Conservation (phyloP, 2,888 invertebrate genomes). For the Drosophila aldrichi region DNA sequence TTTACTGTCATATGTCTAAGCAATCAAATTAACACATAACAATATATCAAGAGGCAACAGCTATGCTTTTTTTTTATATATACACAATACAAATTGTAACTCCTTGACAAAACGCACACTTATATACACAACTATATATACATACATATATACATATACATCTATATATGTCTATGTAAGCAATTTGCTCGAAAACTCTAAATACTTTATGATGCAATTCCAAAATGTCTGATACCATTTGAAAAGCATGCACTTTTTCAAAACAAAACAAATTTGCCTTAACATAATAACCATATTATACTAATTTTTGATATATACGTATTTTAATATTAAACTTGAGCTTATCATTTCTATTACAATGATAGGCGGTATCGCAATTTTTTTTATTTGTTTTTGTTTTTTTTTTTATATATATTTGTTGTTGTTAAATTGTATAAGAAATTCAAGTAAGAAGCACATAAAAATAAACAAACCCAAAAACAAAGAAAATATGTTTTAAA, state of each 20-base stretch:
- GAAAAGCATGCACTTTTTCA: constrained; percentile 82
- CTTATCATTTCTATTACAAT: constrained; percentile 57
- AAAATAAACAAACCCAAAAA: constrained; percentile 13
- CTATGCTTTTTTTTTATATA: constrained; percentile 30
- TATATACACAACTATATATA: constrained; percentile 19
- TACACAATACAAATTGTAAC: constrained; percentile 34
- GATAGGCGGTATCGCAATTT: constrained; percentile 50
- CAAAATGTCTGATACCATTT: constrained; percentile 88
- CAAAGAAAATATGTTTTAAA: constrained; percentile 8
- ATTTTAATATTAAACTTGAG: constrained; percentile 59
- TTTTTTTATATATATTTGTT: constrained; percentile 40
- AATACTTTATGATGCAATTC: constrained; percentile 67
- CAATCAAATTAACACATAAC: constrained; percentile 51
- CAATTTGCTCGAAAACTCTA: constrained; percentile 38
- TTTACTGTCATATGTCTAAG: constrained; percentile 43
- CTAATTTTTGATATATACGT: constrained; percentile 76
- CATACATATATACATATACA: background rate
- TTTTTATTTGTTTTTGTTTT: constrained; percentile 24
- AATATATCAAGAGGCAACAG: constrained; percentile 46
- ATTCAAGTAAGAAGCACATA: constrained; percentile 39
- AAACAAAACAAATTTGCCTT: constrained; percentile 76
- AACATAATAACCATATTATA: constrained; percentile 71
- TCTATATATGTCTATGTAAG: constrained; percentile 36
- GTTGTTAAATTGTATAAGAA: constrained; percentile 61
- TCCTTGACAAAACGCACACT: constrained; percentile 23